A percentile compares a stretch with the other conserved stretches of the same genome.
Conservation (phyloP, 2,113 vertebrate genomes). For the Colaptes auratus region DNA sequence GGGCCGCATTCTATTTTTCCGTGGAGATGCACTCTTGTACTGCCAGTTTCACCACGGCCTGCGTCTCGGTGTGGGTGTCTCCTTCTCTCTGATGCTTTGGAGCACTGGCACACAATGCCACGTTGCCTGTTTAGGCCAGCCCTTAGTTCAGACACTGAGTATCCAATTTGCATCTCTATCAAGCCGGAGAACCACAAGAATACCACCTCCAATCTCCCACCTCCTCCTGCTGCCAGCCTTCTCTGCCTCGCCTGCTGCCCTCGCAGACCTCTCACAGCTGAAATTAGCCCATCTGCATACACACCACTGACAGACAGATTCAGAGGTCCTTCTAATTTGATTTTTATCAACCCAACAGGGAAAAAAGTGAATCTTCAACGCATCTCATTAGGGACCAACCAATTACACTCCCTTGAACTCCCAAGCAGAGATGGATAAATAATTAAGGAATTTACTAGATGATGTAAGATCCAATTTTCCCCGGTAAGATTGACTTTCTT, state of each 20-base stretch:
- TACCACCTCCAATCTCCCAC: neutral
- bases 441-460: constrained; percentile 16
- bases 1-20: neutral
- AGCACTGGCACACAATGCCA: neutral
- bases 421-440: neutral
- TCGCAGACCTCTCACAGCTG: neutral
- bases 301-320: neutral
- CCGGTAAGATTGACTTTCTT: neutral
- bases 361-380: neutral
- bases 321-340: neutral
- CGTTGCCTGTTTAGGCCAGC: neutral
- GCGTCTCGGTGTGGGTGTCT: neutral
- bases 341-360: constrained; percentile 4
- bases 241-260: neutral
- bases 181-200: constrained; percentile 15
- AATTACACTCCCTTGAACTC: constrained; percentile 21
- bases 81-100: neutral
- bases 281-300: neutral
- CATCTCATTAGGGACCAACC: constrained; percentile 3
- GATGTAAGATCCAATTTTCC: neutral
- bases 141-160: constrained; percentile 24
- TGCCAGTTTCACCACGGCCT: neutral
- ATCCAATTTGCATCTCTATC: constrained; percentile 47
- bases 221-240: neutral
- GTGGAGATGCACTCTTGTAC: neutral